Base-by-base conservation (phyloP, 2,113 vertebrate genomes). In the Tricholaema leucomelas region DNA sequence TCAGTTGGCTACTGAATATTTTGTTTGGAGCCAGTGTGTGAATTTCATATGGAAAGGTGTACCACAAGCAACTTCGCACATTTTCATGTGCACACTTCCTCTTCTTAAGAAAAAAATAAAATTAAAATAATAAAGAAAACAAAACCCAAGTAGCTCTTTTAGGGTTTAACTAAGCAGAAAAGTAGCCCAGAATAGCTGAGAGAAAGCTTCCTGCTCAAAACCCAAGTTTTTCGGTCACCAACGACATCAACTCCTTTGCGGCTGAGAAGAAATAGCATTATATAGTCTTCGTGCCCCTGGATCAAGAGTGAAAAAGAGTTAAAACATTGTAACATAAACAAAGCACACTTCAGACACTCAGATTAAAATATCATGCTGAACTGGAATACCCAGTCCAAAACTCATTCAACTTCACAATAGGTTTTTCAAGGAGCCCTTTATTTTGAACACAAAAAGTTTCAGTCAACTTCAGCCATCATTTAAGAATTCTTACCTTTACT, bases 401-500 rank as follows among this genome's bases (percentile, higher is more conserved):
- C 20, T 16, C 65, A 77, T 63, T 55, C 48, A 78, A 28, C 6
- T 76, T 65, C 54, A 60, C 23, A 44, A 91, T 6, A 66, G 27
- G 20, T 63, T 90, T 90, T 88, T 80, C 36, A 85, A 31, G 0
- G 0, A 70, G 19, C 28, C 15, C 23, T 94, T 91, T 67, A 79
- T 30, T 65, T 90, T 50, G 75, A 87, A 85, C 56, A 81, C 25
- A 81, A 59, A 33, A 58, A 81, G 13, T 16, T 28, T 24, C 61
- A 55, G 64, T 36, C 20, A 46, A 9, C n/a, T 78, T 64, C 44
- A 65, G n/a, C 40, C 33, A 72, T 10, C 10, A 36, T 74, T 78
- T 48, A 15, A 31, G 63, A 79, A 78, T 70, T 86, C 97, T 96
- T 96, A 98, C 98, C 98, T 98, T 98, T 85, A 98, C 97, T 10